Evolutionary conservation across 2,797 vertebrate genomes (phyloP).

Genomic region (Ctenosaura bakeri): DNA sequence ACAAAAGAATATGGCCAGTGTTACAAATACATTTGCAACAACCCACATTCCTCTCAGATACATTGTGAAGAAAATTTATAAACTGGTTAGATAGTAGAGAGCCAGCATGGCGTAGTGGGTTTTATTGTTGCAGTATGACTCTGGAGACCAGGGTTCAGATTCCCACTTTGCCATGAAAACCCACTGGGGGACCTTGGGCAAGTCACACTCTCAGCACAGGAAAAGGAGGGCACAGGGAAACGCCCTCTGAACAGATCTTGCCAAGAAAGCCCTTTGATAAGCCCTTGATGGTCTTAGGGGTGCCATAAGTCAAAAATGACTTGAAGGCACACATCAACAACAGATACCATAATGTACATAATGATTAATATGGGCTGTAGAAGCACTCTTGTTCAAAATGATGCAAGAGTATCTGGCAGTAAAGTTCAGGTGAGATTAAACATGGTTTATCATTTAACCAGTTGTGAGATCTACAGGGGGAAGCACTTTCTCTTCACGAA

Average conservation of each 20-base stretch:
- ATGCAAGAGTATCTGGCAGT: neutral
- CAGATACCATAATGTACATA: neutral
- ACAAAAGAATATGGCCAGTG: neutral
- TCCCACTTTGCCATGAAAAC: too few relatives aligned
- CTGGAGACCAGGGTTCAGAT: too few relatives aligned
- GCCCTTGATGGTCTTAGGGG: too few relatives aligned
- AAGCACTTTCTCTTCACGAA: neutral
- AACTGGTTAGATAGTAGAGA: neutral
- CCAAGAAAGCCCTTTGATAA: too few relatives aligned
- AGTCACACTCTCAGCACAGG: too few relatives aligned
- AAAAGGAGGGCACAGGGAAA: too few relatives aligned
- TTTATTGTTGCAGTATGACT: too few relatives aligned
- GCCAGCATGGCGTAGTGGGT: too few relatives aligned
- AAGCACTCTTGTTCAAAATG: neutral
- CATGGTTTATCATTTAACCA: neutral
- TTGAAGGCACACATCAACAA: too few relatives aligned
- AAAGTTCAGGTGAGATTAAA: neutral
- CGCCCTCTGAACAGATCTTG: too few relatives aligned
- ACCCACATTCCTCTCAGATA: neutral
- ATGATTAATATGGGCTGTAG: constrained; percentile 8
- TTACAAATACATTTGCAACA: rapidly evolving
- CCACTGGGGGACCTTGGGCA: too few relatives aligned
- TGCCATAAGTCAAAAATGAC: too few relatives aligned
- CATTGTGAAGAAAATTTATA: neutral
- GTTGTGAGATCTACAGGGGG: neutral